Conservation (phyloP, 2,888 invertebrate genomes). For the Andrena camellia region DNA sequence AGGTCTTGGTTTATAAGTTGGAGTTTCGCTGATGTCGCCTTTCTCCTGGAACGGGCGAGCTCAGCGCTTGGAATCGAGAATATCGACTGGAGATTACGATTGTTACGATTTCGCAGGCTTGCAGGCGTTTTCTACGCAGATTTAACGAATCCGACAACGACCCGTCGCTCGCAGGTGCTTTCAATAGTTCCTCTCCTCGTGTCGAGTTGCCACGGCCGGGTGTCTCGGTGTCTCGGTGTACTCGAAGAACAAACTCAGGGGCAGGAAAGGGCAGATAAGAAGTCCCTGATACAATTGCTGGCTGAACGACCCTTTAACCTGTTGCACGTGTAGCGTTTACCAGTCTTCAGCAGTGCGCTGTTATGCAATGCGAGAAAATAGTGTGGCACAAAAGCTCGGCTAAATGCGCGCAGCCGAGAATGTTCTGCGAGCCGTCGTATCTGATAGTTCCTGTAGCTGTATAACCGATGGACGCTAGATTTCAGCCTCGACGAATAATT, state of each 20-base stretch:
- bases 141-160: constrained; percentile 19
- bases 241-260: constrained; percentile 18
- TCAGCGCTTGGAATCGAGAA: not conserved
- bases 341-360: constrained; percentile 34
- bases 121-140: not conserved
- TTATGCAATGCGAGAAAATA: constrained; percentile 49
- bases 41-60: not conserved
- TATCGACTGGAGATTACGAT: constrained; percentile 10
- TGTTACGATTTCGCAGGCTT: not conserved
- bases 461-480: not conserved
- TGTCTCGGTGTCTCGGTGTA: not conserved
- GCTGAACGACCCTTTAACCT: constrained; percentile 66
- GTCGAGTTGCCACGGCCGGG: not conserved
- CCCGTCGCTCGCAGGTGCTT: not conserved
- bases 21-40: not conserved
- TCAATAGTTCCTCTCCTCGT: constrained; percentile 11
- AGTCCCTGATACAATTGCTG: constrained; percentile 62
- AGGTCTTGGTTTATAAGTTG: not conserved
- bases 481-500: not conserved
- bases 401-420: not conserved
- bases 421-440: not conserved
- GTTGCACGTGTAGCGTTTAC: constrained; percentile 62
- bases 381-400: constrained; percentile 23
- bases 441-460: not conserved
- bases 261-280: constrained; percentile 48